phyloP scores from a whole-genome alignment of 1,140 invertebrate genomes.

The Piezodorus guildinii region DNA sequence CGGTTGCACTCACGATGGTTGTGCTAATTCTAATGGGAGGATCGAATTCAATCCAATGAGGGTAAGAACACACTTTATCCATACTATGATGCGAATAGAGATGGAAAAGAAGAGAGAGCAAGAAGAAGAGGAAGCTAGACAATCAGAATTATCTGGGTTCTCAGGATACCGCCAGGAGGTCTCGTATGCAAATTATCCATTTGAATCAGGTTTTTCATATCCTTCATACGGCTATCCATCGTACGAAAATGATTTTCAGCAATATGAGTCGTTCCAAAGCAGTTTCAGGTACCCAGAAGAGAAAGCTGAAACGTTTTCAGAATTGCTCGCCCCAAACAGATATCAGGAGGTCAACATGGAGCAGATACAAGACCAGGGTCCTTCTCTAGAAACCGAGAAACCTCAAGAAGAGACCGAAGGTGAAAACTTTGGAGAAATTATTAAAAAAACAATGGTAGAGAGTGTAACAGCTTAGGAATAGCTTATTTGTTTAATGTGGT shows the following conservation, averaged over 20 bases:
- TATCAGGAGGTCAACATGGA: not conserved
- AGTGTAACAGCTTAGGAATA: slow-evolving; percentile 53
- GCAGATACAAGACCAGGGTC: not conserved
- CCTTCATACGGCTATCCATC: not conserved
- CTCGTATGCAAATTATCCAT: not conserved
- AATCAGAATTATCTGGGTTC: slow-evolving; percentile 2
- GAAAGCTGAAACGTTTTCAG: not conserved
- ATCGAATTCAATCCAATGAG: slow-evolving; percentile 93
- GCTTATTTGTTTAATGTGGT: too few species aligned
- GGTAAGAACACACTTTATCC: slow-evolving; percentile 94
- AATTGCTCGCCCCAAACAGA: not conserved
- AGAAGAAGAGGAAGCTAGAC: slow-evolving; percentile 25
- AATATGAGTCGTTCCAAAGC: not conserved
- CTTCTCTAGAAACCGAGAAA: slow-evolving; percentile 36
- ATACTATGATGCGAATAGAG: slow-evolving; percentile 89
- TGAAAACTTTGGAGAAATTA: slow-evolving; percentile 83
- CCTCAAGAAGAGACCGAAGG: slow-evolving; percentile 29
- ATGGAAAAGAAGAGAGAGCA: slow-evolving; percentile 65
- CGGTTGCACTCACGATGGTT: slow-evolving; percentile 87
- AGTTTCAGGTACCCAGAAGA: slow-evolving; percentile 11
- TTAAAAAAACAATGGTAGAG: slow-evolving; percentile 85
- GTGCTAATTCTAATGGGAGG: slow-evolving; percentile 80
- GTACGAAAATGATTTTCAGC: not conserved
- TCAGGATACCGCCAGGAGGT: not conserved
- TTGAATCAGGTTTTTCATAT: slow-evolving; percentile 1